Base-by-base conservation (phyloP, 2,113 vertebrate genomes). In the Rafetus swinhoei region DNA sequence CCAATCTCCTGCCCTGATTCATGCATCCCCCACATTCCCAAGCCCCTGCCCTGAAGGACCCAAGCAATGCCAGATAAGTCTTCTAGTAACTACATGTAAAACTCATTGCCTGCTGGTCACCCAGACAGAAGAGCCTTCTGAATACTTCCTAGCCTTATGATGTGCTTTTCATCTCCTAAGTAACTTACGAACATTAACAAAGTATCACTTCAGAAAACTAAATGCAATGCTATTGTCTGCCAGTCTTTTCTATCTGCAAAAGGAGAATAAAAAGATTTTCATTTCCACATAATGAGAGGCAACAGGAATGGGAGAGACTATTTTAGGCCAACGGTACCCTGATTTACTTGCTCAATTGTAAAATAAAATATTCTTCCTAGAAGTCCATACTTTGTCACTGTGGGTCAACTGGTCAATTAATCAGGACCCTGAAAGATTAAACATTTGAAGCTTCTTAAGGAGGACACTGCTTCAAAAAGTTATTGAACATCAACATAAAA, bases 401-500 rank as follows among this genome's bases (percentile, higher is more conserved):
- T 80, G 88, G 85, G 74, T 12, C 50, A 6, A 85, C 1, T 45
- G 27, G 81, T 52, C 32, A 93, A 39, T 25, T n/a, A 79, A 52
- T 4, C 56, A 94, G 82, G 18, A 92, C 12, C 45, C 69, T 74
- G 15, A 90, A 4, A 76, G 25, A 87, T 54, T 87, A 84, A 84
- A 50, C 79, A 93, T 9, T 87, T 85, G 27, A 91, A 95, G 93
- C 82, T 27, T 11, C 18, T 72, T 72, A 18, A 55, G 9, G 5
- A 45, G 93, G 55, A 85, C 91, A 88, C 35, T 55, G 65, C 60
- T 91, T 93, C 60, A 88, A 92, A 95, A 91, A 81, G 21, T 52
- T 24, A 88, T 0, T 65, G 24, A 85, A 39, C n/a, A 59, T 4
- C 1, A 5, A 3, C 1, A 19, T 2, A 1, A 93, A 84, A 32